phyloP scores from a whole-genome alignment of 2,113 vertebrate species.

The Syrrhaptes paradoxus region DNA sequence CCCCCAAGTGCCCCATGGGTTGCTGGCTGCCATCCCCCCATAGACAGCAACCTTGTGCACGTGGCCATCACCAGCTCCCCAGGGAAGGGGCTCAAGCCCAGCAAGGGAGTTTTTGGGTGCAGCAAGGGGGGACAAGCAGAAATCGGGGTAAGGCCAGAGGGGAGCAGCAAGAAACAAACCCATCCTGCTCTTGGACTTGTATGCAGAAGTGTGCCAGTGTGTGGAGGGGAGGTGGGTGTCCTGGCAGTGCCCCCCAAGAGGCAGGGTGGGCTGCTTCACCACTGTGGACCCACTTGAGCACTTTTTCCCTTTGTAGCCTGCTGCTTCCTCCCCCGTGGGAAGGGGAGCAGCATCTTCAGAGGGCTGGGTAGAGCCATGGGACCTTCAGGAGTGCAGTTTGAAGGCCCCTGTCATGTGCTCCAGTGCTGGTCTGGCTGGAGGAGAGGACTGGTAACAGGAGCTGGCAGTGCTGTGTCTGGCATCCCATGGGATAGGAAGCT shows the following conservation, averaged over 20 bases:
- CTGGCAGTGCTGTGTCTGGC: background rate
- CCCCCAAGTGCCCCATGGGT: accelerated
- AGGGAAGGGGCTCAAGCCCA: background rate
- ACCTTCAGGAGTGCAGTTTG: background rate
- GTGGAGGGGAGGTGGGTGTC: background rate
- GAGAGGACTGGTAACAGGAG: background rate
- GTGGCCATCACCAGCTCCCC: background rate
- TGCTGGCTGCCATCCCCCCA: background rate
- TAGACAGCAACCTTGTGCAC: background rate
- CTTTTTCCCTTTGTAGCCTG: background rate
- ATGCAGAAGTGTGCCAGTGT: accelerated
- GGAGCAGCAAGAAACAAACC: background rate
- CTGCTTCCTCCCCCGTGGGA: background rate
- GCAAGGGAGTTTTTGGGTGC: background rate
- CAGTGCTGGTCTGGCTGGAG: slow-evolving; percentile 45
- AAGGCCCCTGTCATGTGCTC: background rate
- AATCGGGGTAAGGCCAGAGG: accelerated
- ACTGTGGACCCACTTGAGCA: background rate
- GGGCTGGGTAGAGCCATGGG: background rate
- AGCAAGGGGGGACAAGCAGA: background rate
- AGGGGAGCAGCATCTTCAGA: background rate
- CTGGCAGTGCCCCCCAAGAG: accelerated
- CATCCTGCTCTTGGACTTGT: background rate
- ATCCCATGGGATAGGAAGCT: slow-evolving; percentile 19
- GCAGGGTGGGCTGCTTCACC: background rate